These are phyloP conservation scores for Tupaia chinensis DNA, from an alignment of 2,113 vertebrate genomes.

Conservation along the genomic window DNA sequence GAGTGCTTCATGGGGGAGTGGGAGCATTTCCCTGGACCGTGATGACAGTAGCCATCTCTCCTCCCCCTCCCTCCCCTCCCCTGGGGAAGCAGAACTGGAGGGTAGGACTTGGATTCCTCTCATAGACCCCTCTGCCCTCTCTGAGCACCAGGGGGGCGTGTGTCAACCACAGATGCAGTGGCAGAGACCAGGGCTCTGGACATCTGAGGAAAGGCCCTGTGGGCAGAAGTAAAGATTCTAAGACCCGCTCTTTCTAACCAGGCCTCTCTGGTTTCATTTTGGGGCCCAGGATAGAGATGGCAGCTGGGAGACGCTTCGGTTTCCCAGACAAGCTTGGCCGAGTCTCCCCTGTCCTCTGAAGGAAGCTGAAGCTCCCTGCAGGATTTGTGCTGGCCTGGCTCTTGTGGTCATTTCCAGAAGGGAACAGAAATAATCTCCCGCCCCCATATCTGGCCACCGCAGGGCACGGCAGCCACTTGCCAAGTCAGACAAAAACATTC, in stretches of 20 bases:
- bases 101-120: rapidly evolving
- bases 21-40: not conserved
- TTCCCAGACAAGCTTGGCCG: not conserved
- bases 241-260: not conserved
- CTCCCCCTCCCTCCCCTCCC: not conserved
- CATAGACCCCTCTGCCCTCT: not conserved
- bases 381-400: slow-evolving; percentile 30
- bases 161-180: not conserved
- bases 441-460: not conserved
- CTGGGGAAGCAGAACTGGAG: not conserved
- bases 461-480: not conserved
- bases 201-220: not conserved
- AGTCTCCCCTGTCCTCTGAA: not conserved
- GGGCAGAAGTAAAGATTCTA: not conserved
- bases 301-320: not conserved
- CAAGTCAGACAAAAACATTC: slow-evolving; percentile 37
- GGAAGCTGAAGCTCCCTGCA: not conserved
- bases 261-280: not conserved
- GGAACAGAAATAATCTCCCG: slow-evolving; percentile 27
- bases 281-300: not conserved
- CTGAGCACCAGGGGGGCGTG: not conserved
- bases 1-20: not conserved
- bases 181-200: not conserved
- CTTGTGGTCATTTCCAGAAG: slow-evolving; percentile 50
- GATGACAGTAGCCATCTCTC: not conserved